Evolutionary conservation across 2,888 invertebrate genomes (phyloP).

Genomic region (Aporophyla lueneburgensis): DNA sequence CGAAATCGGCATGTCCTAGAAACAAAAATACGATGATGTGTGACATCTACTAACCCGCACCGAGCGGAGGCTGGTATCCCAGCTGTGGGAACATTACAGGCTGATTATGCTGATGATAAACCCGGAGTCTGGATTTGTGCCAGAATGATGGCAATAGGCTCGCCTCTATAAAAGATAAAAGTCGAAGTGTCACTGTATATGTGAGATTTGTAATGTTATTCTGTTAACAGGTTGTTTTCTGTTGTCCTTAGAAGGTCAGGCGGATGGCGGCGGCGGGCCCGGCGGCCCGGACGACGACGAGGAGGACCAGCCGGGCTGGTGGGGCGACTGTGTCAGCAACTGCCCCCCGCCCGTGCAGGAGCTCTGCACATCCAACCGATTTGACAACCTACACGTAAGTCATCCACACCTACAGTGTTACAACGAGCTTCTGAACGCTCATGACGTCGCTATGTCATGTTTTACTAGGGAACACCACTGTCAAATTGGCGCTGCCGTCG

Average conservation of each 20-base stretch:
- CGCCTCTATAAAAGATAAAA: neutral
- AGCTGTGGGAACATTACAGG: too few relatives aligned
- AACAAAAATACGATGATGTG: too few relatives aligned
- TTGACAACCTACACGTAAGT: conserved; percentile 95
- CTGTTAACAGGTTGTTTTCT: neutral
- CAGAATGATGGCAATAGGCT: neutral
- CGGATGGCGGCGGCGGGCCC: conserved; percentile 68
- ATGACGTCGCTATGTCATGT: neutral
- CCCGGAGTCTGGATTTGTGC: neutral
- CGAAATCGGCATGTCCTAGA: too few relatives aligned
- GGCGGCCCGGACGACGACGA: conserved; percentile 67
- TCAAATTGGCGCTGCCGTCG: too few relatives aligned
- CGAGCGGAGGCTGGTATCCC: too few relatives aligned
- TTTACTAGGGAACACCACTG: too few relatives aligned
- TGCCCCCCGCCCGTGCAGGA: conserved; percentile 89
- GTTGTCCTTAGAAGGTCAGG: conserved; percentile 66
- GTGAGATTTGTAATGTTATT: neutral
- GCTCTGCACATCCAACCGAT: conserved; percentile 94
- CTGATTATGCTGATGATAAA: neutral
- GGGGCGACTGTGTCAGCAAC: conserved; percentile 83
- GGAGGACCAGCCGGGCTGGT: conserved; percentile 77
- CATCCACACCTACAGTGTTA: conserved; percentile 2
- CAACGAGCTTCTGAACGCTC: neutral
- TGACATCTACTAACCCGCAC: too few relatives aligned
- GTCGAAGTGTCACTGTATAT: too few relatives aligned